These are phyloP conservation scores for Cuniculus paca DNA, from an alignment of 2,797 vertebrate genomes.

Conservation along the genomic window DNA sequence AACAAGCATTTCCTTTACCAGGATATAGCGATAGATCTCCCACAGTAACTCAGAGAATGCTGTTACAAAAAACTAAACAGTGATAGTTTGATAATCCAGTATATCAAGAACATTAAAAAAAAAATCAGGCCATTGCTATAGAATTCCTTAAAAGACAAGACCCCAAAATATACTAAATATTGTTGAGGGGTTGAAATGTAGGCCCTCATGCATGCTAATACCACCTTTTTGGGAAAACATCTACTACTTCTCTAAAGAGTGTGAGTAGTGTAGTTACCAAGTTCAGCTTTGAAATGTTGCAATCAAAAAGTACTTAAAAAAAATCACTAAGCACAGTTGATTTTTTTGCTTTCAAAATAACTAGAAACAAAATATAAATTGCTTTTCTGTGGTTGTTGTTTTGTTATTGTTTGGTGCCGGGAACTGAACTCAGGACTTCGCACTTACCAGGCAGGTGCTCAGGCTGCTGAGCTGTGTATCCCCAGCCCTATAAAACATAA, in stretches of 20 bases:
- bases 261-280: not conserved
- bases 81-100: too few species aligned
- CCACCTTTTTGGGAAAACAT: not conserved
- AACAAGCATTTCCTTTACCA: constrained; percentile 1
- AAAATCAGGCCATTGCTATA: too few species aligned
- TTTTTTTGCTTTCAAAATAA: constrained; percentile 42
- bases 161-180: not conserved
- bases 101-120: too few species aligned
- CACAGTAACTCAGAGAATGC: not conserved
- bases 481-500: not conserved
- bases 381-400: too few species aligned
- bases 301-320: constrained; percentile 15
- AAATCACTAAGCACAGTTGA: not conserved
- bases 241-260: not conserved
- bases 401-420: too few species aligned
- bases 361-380: constrained; percentile 17
- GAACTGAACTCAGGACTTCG: too few species aligned
- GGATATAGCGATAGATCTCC: not conserved
- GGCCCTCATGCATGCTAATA: not conserved
- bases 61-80: too few species aligned
- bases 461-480: too few species aligned
- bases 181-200: not conserved
- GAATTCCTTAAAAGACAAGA: constrained; percentile 14
- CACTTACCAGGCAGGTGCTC: too few species aligned
- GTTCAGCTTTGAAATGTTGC: constrained; percentile 32